phyloP scores from a whole-genome alignment of 2,888 invertebrate species.

The Noctua janthina region DNA sequence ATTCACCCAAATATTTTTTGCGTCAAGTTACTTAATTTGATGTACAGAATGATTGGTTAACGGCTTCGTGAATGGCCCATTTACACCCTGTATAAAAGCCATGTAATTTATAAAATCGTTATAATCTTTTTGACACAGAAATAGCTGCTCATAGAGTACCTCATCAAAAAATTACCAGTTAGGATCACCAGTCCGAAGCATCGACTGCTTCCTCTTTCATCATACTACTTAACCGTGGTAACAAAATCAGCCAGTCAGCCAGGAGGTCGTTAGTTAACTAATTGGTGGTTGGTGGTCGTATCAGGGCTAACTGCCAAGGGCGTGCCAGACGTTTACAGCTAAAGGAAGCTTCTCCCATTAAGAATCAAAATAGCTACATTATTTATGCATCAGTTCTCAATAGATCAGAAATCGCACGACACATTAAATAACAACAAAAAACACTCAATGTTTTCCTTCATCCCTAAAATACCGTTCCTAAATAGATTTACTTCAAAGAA shows the following conservation, averaged over 20 bases:
- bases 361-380: background rate
- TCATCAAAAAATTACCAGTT: no score
- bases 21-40: no score
- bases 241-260: background rate
- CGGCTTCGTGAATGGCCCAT: no score
- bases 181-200: no score
- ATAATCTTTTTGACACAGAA: background rate
- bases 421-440: background rate
- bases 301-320: no score
- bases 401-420: background rate
- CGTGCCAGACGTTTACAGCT: fast-evolving
- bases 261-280: background rate
- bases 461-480: background rate
- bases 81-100: no score
- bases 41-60: no score
- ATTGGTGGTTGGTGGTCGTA: background rate
- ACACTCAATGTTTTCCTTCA: conserved; percentile 1
- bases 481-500: conserved; percentile 32
- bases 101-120: background rate
- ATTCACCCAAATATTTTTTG: no score
- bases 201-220: background rate
- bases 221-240: background rate
- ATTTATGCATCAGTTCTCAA: background rate
- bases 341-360: background rate
- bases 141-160: background rate